A percentile compares a stretch with the other conserved stretches of the same genome.
Conservation (phyloP, 2,797 vertebrate species). For the Ispidina picta region DNA sequence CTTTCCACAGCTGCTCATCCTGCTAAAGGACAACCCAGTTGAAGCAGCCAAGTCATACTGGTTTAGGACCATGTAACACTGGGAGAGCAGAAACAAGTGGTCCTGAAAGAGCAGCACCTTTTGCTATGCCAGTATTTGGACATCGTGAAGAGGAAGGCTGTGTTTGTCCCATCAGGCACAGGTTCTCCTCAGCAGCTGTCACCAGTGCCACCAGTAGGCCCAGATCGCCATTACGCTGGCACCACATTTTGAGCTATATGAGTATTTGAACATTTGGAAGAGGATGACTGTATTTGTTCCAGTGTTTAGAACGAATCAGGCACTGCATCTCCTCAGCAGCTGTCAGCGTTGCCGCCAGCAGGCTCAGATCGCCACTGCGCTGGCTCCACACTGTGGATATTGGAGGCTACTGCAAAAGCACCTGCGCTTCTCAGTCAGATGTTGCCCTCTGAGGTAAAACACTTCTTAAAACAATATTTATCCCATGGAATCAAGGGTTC, state of each 20-base stretch:
- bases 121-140: background rate
- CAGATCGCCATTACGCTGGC: background rate
- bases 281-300: too few species aligned
- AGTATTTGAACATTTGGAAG: too few species aligned
- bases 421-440: background rate
- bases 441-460: background rate
- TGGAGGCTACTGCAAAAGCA: background rate
- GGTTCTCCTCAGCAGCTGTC: background rate
- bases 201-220: fast-evolving
- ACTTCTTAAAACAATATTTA: background rate
- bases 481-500: background rate
- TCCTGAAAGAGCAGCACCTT: background rate
- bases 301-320: background rate
- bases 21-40: background rate
- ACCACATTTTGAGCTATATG: conserved; percentile 3
- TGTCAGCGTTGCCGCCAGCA: fast-evolving
- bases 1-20: background rate
- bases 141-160: background rate
- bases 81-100: background rate
- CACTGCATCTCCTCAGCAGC: background rate
- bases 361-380: background rate
- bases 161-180: background rate
- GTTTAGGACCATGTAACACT: fast-evolving
- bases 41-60: fast-evolving
- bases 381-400: conserved; percentile 60